Evolutionary conservation across 23 tunicate species (phyloP).

Genomic region (Halocynthia aurantium): DNA sequence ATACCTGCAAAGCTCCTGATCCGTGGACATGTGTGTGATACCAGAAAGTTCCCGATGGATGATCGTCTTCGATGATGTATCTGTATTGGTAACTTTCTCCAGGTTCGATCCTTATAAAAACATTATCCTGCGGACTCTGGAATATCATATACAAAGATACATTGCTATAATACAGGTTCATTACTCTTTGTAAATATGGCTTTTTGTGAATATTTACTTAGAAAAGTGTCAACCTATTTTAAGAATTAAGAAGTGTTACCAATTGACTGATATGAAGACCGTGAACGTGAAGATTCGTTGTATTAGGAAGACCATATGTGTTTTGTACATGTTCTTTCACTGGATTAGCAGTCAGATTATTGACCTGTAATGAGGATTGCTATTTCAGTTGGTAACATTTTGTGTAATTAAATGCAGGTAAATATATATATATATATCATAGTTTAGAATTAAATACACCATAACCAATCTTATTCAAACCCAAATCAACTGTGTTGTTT

Average conservation of each 20-base stretch:
- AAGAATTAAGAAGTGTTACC: no score
- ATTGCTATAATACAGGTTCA: not conserved
- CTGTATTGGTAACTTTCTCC: constrained; percentile 10
- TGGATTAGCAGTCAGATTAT: not conserved
- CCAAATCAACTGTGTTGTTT: not conserved
- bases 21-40: constrained; percentile 16
- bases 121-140: not conserved
- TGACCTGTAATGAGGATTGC: no score
- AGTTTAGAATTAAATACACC: no score
- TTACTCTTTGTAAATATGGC: no score
- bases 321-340: no score
- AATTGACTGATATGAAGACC: not conserved
- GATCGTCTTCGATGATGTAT: constrained; percentile 15
- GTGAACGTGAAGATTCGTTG: not conserved
- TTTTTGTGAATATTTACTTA: no score
- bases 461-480: no score
- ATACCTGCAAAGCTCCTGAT: not conserved
- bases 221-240: no score
- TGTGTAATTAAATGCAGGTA: no score
- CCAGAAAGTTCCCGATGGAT: constrained; percentile 22
- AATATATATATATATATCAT: no score
- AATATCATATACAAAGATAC: not conserved
- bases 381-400: no score
- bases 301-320: no score
- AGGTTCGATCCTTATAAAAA: not conserved